Evolutionary conservation across 2,888 invertebrate species (phyloP).

Genomic region (Epistrophella euchroma): DNA sequence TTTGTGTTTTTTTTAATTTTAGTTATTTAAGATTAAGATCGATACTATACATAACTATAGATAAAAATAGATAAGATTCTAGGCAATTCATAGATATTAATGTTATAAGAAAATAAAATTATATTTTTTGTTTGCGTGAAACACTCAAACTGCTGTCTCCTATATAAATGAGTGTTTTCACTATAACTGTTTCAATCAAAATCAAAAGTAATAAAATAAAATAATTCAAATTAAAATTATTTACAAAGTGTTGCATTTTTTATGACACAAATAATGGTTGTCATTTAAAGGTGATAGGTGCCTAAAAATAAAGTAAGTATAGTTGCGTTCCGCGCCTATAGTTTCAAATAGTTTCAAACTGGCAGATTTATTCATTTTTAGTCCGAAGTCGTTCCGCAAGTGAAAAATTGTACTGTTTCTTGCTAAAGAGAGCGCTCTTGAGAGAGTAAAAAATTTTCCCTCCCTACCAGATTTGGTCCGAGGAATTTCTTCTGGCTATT

Average conservation of each 20-base stretch:
- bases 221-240: slow-evolving; percentile 30
- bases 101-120: slow-evolving; percentile 35
- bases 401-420: too few species aligned
- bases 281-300: too few species aligned
- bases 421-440: too few species aligned
- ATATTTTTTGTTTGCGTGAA: slow-evolving; percentile 11
- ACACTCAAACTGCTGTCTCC: slow-evolving; percentile 44
- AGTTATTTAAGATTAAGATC: slow-evolving; percentile 5
- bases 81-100: slow-evolving; percentile 62
- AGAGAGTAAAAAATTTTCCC: too few species aligned
- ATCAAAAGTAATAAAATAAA: slow-evolving; percentile 61
- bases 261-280: background rate
- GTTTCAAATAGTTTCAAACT: too few species aligned
- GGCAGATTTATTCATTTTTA: too few species aligned
- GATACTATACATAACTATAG: background rate
- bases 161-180: slow-evolving; percentile 43
- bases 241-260: background rate
- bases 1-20: slow-evolving; percentile 24
- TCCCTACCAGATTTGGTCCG: too few species aligned
- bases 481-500: too few species aligned
- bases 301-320: too few species aligned
- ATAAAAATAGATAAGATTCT: slow-evolving; percentile 48
- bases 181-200: slow-evolving; percentile 47
- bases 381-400: too few species aligned
- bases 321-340: too few species aligned